Percentiles rank a stretch among this genome's conserved stretches.
These are phyloP conservation scores for Takifugu ocellatus DNA, from an alignment of 2,797 vertebrate genomes.

Conservation along the genomic window DNA sequence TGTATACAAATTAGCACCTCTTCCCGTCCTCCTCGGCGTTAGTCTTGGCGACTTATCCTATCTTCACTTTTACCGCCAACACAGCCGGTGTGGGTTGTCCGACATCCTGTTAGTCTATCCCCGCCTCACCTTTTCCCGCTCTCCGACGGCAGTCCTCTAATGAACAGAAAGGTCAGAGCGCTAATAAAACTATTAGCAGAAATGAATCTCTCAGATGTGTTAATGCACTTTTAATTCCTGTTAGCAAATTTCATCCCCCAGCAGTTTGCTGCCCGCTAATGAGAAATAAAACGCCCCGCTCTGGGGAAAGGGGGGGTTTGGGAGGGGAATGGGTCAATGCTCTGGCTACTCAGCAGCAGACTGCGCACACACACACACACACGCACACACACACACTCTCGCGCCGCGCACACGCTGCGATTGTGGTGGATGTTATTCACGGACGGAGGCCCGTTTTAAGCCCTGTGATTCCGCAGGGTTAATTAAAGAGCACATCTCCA, in stretches of 20 bases:
- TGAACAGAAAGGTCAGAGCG: conserved; percentile 86
- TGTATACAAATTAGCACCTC: too few species aligned
- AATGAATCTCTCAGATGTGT: conserved; percentile 85
- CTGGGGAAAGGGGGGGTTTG: conserved; percentile 65
- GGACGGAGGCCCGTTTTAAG: conserved; percentile 81
- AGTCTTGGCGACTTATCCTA: too few species aligned
- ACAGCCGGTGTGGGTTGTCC: too few species aligned
- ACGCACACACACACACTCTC: conserved; percentile 50
- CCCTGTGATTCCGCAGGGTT: conserved; percentile 82
- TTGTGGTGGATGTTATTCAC: conserved; percentile 80
- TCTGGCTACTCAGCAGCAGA: conserved; percentile 66
- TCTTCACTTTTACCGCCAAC: too few species aligned
- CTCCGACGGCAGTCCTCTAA: conserved; percentile 73
- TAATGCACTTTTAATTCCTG: conserved; percentile 89
- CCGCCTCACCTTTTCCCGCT: conserved; percentile 36
- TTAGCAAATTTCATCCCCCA: conserved; percentile 88
- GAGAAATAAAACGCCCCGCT: conserved; percentile 83
- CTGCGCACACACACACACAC: conserved; percentile 36
- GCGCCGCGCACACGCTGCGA: conserved; percentile 58
- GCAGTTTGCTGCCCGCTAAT: conserved; percentile 83
- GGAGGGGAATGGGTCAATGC: conserved; percentile 70
- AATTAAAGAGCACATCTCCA: conserved; percentile 86
- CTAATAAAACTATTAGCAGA: conserved; percentile 88
- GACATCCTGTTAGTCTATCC: neutral
- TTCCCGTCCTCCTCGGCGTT: too few species aligned